Base-by-base conservation (phyloP, 2,888 invertebrate genomes). In the Agonopterix alstromeriana region DNA sequence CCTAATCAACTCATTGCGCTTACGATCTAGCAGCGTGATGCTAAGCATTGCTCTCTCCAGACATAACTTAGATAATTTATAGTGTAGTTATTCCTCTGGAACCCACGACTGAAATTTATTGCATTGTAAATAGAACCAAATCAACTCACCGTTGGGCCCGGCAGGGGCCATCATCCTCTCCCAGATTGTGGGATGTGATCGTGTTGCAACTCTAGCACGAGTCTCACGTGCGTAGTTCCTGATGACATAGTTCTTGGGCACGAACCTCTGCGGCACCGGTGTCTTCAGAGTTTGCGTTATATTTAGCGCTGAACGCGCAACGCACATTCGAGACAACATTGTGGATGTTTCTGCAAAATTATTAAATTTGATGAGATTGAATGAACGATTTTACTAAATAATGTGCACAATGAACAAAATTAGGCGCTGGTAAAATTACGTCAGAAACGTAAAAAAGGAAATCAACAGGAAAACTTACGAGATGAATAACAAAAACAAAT, bases 141-240 rank as follows among this genome's bases (percentile, higher is more conserved):
- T 38, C 10, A 38, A 38, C 45, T 73, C 89, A 95, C 96, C 95
- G 73, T 93, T 93, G 55, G 93, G 93, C 50, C 93, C 92, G 47
- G 95, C 93, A 41, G 96, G 95, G 50, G 93, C 93, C 92, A 94
- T 93, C 2, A 92, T 83, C 52, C 86, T 90, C 71, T 97, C 95
- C 69, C 93, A 92, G 3, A 96, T 53, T 8, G 93, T 90, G 50
- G 90, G 84, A 50, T 87, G 85, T 17, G 90, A 78, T 51, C 82
- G 77, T 51, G 87, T 70, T 36, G 76, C 73, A 47, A 81, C 61
- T 46, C 78, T 73, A 36, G 82, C 66, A 10, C 87, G 77, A n/a
- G 90, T 70, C 51, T 91, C 91, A 11, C 90, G 81, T 5, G 91
- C 85, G 71, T 90, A 92, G 50, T 84, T 90, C 61, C 92, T 78